Evolutionary conservation across 2,888 invertebrate species (phyloP).

Genomic region (Dynastes maya): DNA sequence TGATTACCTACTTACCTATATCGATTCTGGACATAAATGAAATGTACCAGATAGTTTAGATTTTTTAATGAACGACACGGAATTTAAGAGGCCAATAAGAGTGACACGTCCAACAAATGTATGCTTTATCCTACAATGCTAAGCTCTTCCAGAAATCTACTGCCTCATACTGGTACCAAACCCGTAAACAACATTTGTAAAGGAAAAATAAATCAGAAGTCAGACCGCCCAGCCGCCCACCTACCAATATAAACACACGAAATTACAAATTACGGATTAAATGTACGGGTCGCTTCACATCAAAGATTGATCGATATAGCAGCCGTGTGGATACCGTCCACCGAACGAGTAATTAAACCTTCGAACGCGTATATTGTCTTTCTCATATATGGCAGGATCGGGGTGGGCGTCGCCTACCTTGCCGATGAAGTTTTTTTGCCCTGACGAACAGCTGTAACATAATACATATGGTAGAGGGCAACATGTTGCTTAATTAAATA

Average conservation of each 20-base stretch:
- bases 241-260: conserved; percentile 18
- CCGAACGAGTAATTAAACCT: conserved; percentile 22
- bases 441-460: too few species aligned
- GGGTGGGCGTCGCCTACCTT: background rate
- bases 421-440: background rate
- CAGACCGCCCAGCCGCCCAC: conserved; percentile 3
- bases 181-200: background rate
- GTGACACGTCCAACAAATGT: too few species aligned
- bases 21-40: too few species aligned
- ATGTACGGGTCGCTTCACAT: conserved; percentile 20
- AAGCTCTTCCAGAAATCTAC: background rate
- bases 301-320: conserved; percentile 28
- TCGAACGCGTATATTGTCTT: conserved; percentile 9
- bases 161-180: background rate
- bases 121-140: too few species aligned
- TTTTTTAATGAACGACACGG: too few species aligned
- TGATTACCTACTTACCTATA: too few species aligned
- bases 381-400: conserved; percentile 9
- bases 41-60: too few species aligned
- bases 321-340: background rate
- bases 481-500: too few species aligned
- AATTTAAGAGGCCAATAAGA: too few species aligned
- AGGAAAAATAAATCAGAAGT: conserved; percentile 22
- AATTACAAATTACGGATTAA: conserved; percentile 28
- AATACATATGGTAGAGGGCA: too few species aligned